phyloP scores from a whole-genome alignment of 2,888 invertebrate species.

The Drosophila borborema region DNA sequence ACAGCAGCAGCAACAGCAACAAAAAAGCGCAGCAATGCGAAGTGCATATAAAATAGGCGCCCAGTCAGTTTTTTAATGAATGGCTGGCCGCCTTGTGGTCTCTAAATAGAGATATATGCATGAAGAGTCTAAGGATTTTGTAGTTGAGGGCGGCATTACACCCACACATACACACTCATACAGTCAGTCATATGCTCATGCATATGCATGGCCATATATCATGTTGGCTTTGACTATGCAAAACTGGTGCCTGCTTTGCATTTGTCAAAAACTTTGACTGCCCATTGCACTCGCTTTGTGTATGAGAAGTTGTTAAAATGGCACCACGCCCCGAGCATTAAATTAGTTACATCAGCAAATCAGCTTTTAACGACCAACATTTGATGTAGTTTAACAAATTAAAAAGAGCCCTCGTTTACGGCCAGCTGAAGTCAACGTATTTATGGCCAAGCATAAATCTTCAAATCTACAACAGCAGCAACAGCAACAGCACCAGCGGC shows the following conservation, averaged over 20 bases:
- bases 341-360: slow-evolving; percentile 50
- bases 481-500: slow-evolving; percentile 1
- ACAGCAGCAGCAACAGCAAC: slow-evolving; percentile 16
- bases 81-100: slow-evolving; percentile 45
- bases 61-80: slow-evolving; percentile 71
- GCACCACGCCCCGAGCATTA: slow-evolving; percentile 61
- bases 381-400: slow-evolving; percentile 59
- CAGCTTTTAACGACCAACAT: slow-evolving; percentile 49
- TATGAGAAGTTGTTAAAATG: slow-evolving; percentile 52
- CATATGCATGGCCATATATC: slow-evolving; percentile 62
- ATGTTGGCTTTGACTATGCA: slow-evolving; percentile 55
- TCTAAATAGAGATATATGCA: slow-evolving; percentile 18
- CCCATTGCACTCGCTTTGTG: slow-evolving; percentile 16
- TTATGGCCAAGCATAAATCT: slow-evolving; percentile 53
- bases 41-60: slow-evolving; percentile 66
- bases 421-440: slow-evolving; percentile 22
- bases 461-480: slow-evolving; percentile 21
- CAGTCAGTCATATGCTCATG: slow-evolving; percentile 20
- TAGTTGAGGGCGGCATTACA: slow-evolving; percentile 1
- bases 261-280: slow-evolving; percentile 49
- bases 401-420: slow-evolving; percentile 37
- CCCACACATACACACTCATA: neutral
- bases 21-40: slow-evolving; percentile 48
- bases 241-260: slow-evolving; percentile 53
- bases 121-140: slow-evolving; percentile 39